phyloP scores from a whole-genome alignment of 2,797 vertebrate species.

The Psittacula derbiana region DNA sequence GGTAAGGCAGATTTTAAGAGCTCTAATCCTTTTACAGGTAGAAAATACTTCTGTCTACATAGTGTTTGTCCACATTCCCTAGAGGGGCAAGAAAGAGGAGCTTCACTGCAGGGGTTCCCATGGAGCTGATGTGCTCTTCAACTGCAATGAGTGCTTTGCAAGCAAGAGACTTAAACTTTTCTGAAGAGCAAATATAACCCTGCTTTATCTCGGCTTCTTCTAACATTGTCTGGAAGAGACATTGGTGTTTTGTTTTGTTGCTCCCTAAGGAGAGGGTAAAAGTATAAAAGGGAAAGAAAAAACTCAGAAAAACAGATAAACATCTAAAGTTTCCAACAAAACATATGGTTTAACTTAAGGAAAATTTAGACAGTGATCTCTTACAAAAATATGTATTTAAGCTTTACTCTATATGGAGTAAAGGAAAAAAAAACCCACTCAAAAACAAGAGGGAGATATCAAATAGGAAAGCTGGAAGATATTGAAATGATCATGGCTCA shows the following conservation, averaged over 20 bases:
- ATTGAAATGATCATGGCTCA: neutral
- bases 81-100: neutral
- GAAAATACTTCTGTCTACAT: neutral
- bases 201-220: constrained; percentile 45
- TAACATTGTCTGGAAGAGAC: constrained; percentile 20
- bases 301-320: constrained; percentile 60
- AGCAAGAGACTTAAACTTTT: neutral
- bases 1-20: neutral
- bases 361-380: constrained; percentile 49
- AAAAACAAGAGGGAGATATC: neutral
- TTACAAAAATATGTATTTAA: constrained; percentile 63
- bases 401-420: constrained; percentile 21
- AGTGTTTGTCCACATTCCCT: neutral
- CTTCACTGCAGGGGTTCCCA: neutral
- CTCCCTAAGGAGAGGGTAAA: constrained; percentile 44
- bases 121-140: neutral
- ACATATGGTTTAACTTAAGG: constrained; percentile 72
- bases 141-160: neutral
- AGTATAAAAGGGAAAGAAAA: constrained; percentile 30
- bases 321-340: constrained; percentile 53
- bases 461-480: neutral
- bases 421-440: neutral
- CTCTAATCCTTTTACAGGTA: neutral
- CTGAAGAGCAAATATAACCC: constrained; percentile 4
- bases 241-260: constrained; percentile 21